phyloP scores from a whole-genome alignment of 2,888 invertebrate species.

The Idaea straminata region DNA sequence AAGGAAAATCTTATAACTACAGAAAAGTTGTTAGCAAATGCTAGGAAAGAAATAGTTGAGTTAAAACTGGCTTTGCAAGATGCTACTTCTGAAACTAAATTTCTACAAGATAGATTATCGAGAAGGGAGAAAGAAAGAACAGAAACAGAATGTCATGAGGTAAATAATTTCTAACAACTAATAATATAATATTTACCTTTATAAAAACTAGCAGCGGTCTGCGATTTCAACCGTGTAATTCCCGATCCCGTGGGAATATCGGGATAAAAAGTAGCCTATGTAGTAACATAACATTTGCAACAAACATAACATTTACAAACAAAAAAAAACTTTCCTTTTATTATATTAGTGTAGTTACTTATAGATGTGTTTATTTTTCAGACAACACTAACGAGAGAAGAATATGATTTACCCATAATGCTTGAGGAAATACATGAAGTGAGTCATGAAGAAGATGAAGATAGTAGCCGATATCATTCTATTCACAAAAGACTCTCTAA shows the following conservation, averaged over 20 bases:
- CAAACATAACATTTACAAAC: too few species aligned
- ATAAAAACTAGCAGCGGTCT: neutral
- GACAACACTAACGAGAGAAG: conserved; percentile 50
- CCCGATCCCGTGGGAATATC: too few species aligned
- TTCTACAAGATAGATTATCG: conserved; percentile 69
- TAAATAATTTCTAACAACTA: conserved; percentile 25
- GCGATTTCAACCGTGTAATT: too few species aligned
- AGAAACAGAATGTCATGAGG: conserved; percentile 58
- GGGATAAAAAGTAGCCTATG: neutral
- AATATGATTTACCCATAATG: conserved; percentile 59
- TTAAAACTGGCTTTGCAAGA: conserved; percentile 82
- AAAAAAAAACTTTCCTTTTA: neutral
- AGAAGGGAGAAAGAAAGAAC: conserved; percentile 34
- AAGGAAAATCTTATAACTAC: conserved; percentile 78
- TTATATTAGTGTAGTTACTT: neutral
- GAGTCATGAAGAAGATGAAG: conserved; percentile 66
- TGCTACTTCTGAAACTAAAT: conserved; percentile 81
- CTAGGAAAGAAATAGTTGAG: conserved; percentile 84
- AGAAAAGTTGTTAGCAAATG: conserved; percentile 83
- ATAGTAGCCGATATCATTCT: conserved; percentile 50
- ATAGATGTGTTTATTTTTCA: conserved; percentile 38
- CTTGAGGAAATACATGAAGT: conserved; percentile 69
- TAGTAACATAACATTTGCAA: too few species aligned
- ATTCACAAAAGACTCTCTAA: conserved; percentile 52
- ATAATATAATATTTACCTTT: too few species aligned